phyloP scores from a whole-genome alignment of 2,888 invertebrate genomes.

The Eupithecia centaureata region DNA sequence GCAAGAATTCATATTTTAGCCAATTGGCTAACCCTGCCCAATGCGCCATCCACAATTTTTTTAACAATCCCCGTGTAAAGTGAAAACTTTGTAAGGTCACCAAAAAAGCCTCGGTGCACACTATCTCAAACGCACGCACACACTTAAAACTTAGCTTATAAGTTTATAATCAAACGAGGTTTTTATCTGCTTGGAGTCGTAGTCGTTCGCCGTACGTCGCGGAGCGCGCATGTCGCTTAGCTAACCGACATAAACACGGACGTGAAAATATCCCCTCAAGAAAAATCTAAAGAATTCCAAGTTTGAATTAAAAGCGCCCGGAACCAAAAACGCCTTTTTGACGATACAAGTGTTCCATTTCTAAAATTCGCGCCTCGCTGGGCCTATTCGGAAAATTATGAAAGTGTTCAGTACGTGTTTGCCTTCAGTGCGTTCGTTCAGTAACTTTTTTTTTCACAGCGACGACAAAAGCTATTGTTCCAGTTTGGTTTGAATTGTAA shows the following conservation, averaged over 20 bases:
- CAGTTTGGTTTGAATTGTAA: slow-evolving; percentile 61
- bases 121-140: slow-evolving; percentile 73
- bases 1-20: background rate
- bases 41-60: slow-evolving; percentile 40
- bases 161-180: slow-evolving; percentile 83
- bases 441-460: slow-evolving; percentile 68
- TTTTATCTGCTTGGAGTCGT: slow-evolving; percentile 73
- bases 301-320: slow-evolving; percentile 58
- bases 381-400: slow-evolving; percentile 75
- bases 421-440: slow-evolving; percentile 55
- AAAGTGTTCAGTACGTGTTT: slow-evolving; percentile 78
- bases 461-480: slow-evolving; percentile 81
- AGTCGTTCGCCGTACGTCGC: slow-evolving; percentile 78
- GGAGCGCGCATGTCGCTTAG: slow-evolving; percentile 76
- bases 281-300: slow-evolving; percentile 59
- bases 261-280: slow-evolving; percentile 67
- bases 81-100: slow-evolving; percentile 79
- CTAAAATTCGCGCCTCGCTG: slow-evolving; percentile 58
- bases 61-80: slow-evolving; percentile 49
- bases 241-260: slow-evolving; percentile 64
- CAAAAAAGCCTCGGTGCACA: slow-evolving; percentile 75
- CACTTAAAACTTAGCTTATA: slow-evolving; percentile 82
- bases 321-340: slow-evolving; percentile 64
- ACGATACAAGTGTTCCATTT: slow-evolving; percentile 67
- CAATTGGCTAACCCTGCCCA: slow-evolving; percentile 28